phyloP scores from a whole-genome alignment of 2,113 vertebrate genomes.

The Promerops cafer region DNA sequence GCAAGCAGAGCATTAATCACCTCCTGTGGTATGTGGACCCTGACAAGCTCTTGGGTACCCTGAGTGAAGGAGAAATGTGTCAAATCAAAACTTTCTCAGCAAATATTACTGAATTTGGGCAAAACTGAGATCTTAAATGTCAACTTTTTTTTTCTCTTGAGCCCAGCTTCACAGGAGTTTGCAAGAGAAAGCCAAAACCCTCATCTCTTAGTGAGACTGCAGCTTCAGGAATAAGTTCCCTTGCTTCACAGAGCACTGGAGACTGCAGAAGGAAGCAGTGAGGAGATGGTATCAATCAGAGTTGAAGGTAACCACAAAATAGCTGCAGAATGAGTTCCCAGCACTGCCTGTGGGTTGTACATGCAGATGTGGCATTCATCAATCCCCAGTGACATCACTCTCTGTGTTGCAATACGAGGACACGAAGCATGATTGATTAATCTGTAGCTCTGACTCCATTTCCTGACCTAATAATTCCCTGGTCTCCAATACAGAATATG shows the following conservation, averaged over 20 bases:
- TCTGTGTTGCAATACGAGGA: constrained; percentile 30
- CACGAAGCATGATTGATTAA: constrained; percentile 12
- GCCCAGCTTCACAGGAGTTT: background rate
- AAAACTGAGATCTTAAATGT: background rate
- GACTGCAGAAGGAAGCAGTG: background rate
- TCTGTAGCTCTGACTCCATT: constrained; percentile 18
- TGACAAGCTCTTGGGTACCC: background rate
- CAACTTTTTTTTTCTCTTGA: background rate
- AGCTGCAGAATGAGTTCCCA: constrained; percentile 1
- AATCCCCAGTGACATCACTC: constrained; percentile 24
- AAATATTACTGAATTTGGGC: background rate
- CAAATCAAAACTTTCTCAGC: background rate
- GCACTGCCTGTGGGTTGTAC: background rate
- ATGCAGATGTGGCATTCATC: constrained; percentile 40
- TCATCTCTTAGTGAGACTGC: background rate
- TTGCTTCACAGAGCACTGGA: background rate
- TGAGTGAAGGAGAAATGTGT: background rate
- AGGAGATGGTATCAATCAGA: constrained; percentile 13
- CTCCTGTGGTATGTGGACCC: background rate
- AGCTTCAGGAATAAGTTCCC: background rate
- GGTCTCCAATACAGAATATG: background rate
- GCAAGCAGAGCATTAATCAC: background rate
- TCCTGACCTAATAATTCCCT: constrained; percentile 39
- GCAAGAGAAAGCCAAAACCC: background rate
- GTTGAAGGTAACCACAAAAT: constrained; percentile 21